Evolutionary conservation across 2,113 vertebrate genomes (phyloP), one percentile per base, ranked within the genome.

Genomic region (Zosterops pallidus): DNA sequence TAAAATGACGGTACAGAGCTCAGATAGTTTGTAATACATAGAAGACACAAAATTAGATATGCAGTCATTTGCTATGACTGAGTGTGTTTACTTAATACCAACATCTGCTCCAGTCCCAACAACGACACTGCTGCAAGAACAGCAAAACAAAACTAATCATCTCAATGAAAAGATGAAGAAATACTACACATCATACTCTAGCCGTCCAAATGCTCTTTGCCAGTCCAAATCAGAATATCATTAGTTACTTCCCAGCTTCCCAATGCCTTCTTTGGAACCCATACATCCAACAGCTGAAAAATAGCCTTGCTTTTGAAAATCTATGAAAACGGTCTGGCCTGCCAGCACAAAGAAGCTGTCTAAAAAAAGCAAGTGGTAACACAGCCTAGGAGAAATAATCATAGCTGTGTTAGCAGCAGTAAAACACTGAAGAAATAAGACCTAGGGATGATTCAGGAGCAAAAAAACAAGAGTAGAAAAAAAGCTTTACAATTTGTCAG

Each of bases 191-290:
- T 29, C 14, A 37, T 46, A 63, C 41, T 81, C 37, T 53, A 76
- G 49, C 25, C 55, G 42, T 44, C 42, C 42, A 44, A 44, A 44
- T 44, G 42, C 42, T 44, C 42, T 44, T 44, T 44, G 42, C 50
- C 86, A 92, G 29, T 63, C 63, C 59, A 94, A 89, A 62, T 14
- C 57, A 83, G 59, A 96, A 63, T 42, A 60, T 72, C 68, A 84
- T 94, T 94, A 89, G 94, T 91, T 95, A 89, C 88, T 95, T 96
- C 63, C 87, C 67, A 94, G 53, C 25, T 80, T 94, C 55, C 83
- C 63, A 53, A 55, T 35, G 89, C 92, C 68, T 52, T 91, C 91
- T 70, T 71, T 90, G 59, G 62, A 90, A 88, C 70, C 29, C 67
- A 71, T 63, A 47, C 53, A 92, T 49, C 39, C 89, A 83, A 90